Percentiles rank a stretch among this genome's conserved stretches.
phyloP scores from a whole-genome alignment of 2,888 invertebrate species.

The Polylopha cassiicola region DNA sequence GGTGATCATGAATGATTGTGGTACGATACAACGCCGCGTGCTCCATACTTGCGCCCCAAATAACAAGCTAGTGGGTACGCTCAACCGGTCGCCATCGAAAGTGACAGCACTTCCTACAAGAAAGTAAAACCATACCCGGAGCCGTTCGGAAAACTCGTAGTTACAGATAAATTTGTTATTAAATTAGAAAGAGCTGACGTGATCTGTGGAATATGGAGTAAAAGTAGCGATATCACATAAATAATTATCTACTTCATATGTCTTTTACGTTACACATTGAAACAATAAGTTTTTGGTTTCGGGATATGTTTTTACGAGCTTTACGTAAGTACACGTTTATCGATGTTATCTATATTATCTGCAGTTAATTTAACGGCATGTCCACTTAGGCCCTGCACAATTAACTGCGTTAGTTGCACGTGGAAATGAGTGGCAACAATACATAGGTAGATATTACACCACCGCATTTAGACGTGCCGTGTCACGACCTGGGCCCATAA shows the following conservation, averaged over 20 bases:
- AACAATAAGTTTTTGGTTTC: too few species aligned
- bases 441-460: slow-evolving; percentile 48
- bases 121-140: slow-evolving; percentile 68
- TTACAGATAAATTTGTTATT: slow-evolving; percentile 30
- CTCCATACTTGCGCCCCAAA: slow-evolving; percentile 32
- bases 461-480: slow-evolving; percentile 50
- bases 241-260: too few species aligned
- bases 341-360: slow-evolving; percentile 55
- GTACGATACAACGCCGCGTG: slow-evolving; percentile 20
- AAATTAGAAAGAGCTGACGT: slow-evolving; percentile 27
- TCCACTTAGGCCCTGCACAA: slow-evolving; percentile 42
- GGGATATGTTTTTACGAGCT: too few species aligned
- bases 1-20: neutral
- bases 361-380: slow-evolving; percentile 37
- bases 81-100: slow-evolving; percentile 72
- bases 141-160: slow-evolving; percentile 55
- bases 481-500: slow-evolving; percentile 55
- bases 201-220: slow-evolving; percentile 8
- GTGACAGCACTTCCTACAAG: slow-evolving; percentile 75
- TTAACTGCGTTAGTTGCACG: slow-evolving; percentile 51
- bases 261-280: too few species aligned
- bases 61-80: slow-evolving; percentile 43
- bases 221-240: slow-evolving; percentile 1
- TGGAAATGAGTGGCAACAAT: slow-evolving; percentile 53
- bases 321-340: slow-evolving; percentile 5